Evolutionary conservation across 2,888 invertebrate genomes (phyloP), one percentile per base, ranked within the genome.

Genomic region (Coenonympha arcania): DNA sequence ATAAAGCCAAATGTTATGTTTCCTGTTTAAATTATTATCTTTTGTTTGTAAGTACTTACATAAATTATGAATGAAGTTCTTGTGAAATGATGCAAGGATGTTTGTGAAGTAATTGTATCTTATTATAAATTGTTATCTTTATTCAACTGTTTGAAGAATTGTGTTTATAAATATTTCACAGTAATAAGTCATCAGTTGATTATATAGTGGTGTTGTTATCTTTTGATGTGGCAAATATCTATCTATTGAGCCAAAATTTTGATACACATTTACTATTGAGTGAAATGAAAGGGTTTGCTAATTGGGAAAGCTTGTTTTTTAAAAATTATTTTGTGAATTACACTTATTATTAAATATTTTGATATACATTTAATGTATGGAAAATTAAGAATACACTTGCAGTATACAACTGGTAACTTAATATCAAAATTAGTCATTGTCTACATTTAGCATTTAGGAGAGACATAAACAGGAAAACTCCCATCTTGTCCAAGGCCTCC

Each of bases 401-500:
- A n/a, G n/a, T n/a, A 26, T 0, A 26, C 9, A 26, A 28, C 4
- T n/a, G 5, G 3, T 5, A 8, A 13, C 13, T 15, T 13, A 1
- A 28, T 28, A 30, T 30, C 11, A n/a, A 15, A 42, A 18, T 33
- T 39, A 48, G 48, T 46, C 47, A 52, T 24, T 28, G 40, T 53
- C 41, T 42, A 47, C 36, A 31, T 50, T 55, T 52, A 46, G 45
- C 36, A 31, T 50, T 55, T 52, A 46, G 52, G 22, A 43, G 26
- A 0, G 11, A 11, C 31, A 37, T 40, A 54, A 61, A 66, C 66
- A 65, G 66, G 79, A 77, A 76, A 76, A 69, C 59, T 61, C 62
- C 62, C 59, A 69, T 73, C 69, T 61, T 57, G 57, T 58, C 72
- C 72, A 73, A 77, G 74, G 75, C 64, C 71, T 62, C 65, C 60